phyloP scores from a whole-genome alignment of 2,888 invertebrate genomes.

The Napeogenes sylphis region DNA sequence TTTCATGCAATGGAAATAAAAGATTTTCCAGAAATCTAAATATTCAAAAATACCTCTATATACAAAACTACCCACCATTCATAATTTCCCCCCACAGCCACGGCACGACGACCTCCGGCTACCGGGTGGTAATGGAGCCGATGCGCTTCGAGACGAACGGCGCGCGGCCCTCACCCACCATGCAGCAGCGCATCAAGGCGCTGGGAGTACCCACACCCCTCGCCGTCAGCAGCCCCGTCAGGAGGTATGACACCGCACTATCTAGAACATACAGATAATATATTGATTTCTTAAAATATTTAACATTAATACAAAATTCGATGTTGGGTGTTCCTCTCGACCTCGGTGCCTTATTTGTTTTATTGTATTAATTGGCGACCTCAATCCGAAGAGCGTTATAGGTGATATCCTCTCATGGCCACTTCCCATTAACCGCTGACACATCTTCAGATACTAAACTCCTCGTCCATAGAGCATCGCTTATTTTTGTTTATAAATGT shows the following conservation, averaged over 20 bases:
- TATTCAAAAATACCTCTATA: too few species aligned
- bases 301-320: not conserved
- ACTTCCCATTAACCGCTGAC: constrained; percentile 56
- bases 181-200: constrained; percentile 93
- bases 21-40: too few species aligned
- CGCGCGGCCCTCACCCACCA: constrained; percentile 84
- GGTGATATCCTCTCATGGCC: constrained; percentile 71
- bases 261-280: constrained; percentile 9
- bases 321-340: constrained; percentile 33
- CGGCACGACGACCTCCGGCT: constrained; percentile 63
- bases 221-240: constrained; percentile 90
- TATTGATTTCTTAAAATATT: not conserved
- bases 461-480: constrained; percentile 64
- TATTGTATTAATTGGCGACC: constrained; percentile 51
- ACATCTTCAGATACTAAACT: constrained; percentile 36
- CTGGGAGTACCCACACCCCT: constrained; percentile 93
- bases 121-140: constrained; percentile 75
- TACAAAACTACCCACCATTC: too few species aligned
- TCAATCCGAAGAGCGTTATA: constrained; percentile 49
- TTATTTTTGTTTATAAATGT: constrained; percentile 60
- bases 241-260: constrained; percentile 81
- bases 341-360: constrained; percentile 27
- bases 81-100: constrained; percentile 19
- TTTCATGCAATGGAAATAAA: too few species aligned
- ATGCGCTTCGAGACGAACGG: constrained; percentile 69